Base-by-base conservation (phyloP, 2,888 invertebrate species). In the Oscheius onirici region DNA sequence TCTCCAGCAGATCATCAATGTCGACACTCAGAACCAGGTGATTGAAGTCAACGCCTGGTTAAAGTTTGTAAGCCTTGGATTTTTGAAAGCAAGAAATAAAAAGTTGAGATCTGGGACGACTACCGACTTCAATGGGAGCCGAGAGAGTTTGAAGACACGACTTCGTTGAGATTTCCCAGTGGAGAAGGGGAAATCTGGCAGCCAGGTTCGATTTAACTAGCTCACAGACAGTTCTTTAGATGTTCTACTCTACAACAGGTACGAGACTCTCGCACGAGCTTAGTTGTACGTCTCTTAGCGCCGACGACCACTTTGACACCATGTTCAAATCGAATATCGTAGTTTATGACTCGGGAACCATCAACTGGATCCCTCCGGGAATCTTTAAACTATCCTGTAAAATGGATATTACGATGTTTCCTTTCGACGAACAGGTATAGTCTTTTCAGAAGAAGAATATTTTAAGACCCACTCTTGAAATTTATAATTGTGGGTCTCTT, bases 1-100 rank as follows among this genome's bases (percentile, higher is more conserved):
- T 66, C 54, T 70, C 58, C 72, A 80, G 58, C 89, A 90, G 77
- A 89, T 90, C 58, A 88, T 90, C 22, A 89, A 89, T 72, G 89
- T 90, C 76, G 89, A 84, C 55, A 83, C 83, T 55, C 81, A 82
- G 69, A 83, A 84, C 72, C 83, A 84, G 67, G 76, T 84, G 34
- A 77, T 84, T 41, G 80, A 80, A 69, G 76, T 84, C 34, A 84
- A 83, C 57, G 84, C 84, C 0, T 84, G 84, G 84, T 69, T 82
- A 20, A 79, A 82, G 75, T 84, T 79, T 71, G 82, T 82, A 11
- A 75, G 77, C 70, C 40, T 22, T 20, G n/a, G n/a, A n/a, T n/a
- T n/a, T n/a, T n/a, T n/a, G n/a, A n/a, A n/a, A n/a, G n/a, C n/a
- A n/a, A n/a, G n/a, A n/a, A n/a, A n/a, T n/a, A n/a, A n/a, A n/a